A percentile compares a stretch with the other conserved stretches of the same genome.
phyloP scores from a whole-genome alignment of 2,113 vertebrate genomes.

The Anguilla rostrata region DNA sequence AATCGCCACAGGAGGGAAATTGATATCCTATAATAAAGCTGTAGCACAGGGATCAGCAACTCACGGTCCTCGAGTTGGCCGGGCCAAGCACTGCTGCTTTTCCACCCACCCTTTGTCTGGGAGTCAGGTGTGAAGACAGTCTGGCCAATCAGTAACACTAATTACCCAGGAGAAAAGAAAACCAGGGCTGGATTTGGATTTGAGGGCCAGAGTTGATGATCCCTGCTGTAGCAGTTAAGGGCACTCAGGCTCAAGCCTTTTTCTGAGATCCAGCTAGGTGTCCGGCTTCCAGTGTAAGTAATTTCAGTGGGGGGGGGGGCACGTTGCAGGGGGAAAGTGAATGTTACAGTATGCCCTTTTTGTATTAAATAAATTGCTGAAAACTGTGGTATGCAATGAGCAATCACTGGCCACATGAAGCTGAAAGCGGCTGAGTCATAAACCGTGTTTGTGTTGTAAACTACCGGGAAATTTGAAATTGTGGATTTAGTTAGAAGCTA shows the following conservation, averaged over 20 bases:
- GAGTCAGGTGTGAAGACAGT: neutral
- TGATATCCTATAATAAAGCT: constrained; percentile 21
- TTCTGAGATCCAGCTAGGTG: neutral
- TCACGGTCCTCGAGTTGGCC: too few relatives aligned
- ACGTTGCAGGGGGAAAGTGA: neutral
- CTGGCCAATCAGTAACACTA: too few relatives aligned
- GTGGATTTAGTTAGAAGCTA: constrained; percentile 41
- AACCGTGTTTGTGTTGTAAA: neutral
- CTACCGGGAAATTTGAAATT: neutral
- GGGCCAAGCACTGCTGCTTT: too few relatives aligned
- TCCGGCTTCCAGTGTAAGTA: neutral
- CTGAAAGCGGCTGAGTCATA: neutral
- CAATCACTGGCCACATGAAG: neutral
- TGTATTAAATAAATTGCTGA: neutral
- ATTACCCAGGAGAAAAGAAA: too few relatives aligned
- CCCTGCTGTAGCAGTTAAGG: neutral
- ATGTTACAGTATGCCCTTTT: neutral
- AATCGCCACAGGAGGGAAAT: neutral
- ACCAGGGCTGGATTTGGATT: too few relatives aligned
- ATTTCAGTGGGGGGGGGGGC: neutral
- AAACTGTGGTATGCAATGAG: neutral
- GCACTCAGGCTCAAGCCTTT: neutral
- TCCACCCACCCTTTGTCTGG: too few relatives aligned
- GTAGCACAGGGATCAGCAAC: neutral
- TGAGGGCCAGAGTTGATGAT: too few relatives aligned